Percentiles rank a stretch among this genome's conserved stretches.
phyloP scores from a whole-genome alignment of 1,140 invertebrate genomes.

The Fopius arisanus region DNA sequence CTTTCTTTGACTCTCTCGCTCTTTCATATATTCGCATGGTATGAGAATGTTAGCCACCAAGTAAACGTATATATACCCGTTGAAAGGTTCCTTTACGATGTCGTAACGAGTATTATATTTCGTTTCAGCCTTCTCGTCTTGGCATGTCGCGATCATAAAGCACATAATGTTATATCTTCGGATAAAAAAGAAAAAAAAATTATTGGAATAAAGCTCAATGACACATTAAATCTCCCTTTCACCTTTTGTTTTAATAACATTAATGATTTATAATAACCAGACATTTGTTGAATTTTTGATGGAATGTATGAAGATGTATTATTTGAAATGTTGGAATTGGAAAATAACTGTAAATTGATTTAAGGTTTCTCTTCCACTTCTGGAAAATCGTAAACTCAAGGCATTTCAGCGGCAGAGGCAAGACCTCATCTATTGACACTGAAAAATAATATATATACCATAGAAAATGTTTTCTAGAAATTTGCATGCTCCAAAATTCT shows the following conservation, averaged over 20 bases:
- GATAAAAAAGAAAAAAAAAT: constrained; percentile 13
- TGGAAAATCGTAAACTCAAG: not conserved
- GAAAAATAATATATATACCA: not conserved
- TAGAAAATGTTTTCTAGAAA: not conserved
- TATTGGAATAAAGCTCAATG: not conserved
- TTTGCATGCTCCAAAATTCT: constrained; percentile 21
- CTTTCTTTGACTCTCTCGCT: constrained; percentile 17
- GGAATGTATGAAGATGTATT: not conserved
- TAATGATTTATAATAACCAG: not conserved
- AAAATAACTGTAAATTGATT: constrained; percentile 9
- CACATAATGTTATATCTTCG: constrained; percentile 35
- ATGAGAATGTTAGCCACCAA: constrained; percentile 21
- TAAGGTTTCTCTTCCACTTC: not conserved
- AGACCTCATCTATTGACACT: not conserved
- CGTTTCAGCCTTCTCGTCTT: constrained; percentile 32
- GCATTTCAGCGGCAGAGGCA: not conserved
- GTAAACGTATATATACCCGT: constrained; percentile 34
- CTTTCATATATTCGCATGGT: not conserved
- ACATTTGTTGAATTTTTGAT: too few relatives aligned
- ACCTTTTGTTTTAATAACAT: not conserved
- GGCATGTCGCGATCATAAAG: constrained; percentile 45
- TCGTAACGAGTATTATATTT: constrained; percentile 48
- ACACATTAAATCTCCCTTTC: not conserved
- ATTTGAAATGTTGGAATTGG: not conserved
- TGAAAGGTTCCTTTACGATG: constrained; percentile 54